Conservation (phyloP, 2,888 invertebrate genomes). For the Dorcus hopei region DNA sequence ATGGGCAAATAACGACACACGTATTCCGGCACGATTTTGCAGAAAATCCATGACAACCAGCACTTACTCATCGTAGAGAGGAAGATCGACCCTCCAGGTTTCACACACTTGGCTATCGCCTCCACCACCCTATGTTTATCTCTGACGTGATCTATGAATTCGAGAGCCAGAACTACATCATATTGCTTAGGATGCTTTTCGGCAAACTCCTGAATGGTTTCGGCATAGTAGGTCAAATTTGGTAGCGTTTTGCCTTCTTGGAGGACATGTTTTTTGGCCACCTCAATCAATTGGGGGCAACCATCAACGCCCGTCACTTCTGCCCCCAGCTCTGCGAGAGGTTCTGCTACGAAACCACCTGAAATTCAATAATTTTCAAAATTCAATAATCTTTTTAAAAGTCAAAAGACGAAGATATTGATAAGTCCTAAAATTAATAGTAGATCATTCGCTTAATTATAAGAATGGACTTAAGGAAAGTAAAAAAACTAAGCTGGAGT, state of each 20-base stretch:
- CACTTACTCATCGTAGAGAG: slow-evolving; percentile 52
- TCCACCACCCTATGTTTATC: slow-evolving; percentile 54
- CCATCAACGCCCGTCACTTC: slow-evolving; percentile 75
- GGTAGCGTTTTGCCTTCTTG: not conserved
- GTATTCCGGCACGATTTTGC: slow-evolving; percentile 71
- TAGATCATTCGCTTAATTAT: no score
- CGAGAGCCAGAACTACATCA: slow-evolving; percentile 65
- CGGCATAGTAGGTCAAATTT: slow-evolving; percentile 47
- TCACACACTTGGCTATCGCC: slow-evolving; percentile 36
- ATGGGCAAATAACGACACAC: slow-evolving; percentile 64
- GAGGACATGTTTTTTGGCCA: slow-evolving; percentile 62
- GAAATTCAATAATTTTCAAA: not conserved
- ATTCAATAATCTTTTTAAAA: no score
- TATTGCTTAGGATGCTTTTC: slow-evolving; percentile 42
- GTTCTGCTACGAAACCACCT: slow-evolving; percentile 19
- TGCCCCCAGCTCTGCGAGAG: slow-evolving; percentile 72
- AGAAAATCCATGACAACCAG: slow-evolving; percentile 49
- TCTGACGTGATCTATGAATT: slow-evolving; percentile 65
- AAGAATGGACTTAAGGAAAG: no score
- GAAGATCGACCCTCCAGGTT: slow-evolving; percentile 47
- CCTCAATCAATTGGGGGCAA: slow-evolving; percentile 61
- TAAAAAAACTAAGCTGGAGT: no score
- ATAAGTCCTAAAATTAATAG: no score
- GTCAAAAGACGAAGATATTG: no score
- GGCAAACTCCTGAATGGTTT: slow-evolving; percentile 54